A percentile compares a stretch with the other conserved stretches of the same genome.
phyloP scores from a whole-genome alignment of 2,113 vertebrate species.

The Daphoenositta chrysoptera region DNA sequence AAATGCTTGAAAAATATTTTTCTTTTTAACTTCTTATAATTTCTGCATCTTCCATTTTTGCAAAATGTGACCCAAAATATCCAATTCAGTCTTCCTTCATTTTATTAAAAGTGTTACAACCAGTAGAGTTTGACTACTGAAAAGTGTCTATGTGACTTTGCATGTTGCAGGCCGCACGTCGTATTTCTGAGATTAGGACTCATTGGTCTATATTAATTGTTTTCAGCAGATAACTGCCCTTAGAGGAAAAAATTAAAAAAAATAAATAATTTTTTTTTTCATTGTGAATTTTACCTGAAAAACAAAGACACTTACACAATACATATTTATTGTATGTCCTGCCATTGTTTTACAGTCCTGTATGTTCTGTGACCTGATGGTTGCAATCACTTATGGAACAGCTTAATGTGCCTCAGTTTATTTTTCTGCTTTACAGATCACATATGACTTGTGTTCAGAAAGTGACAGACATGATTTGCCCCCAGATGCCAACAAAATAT shows the following conservation, averaged over 20 bases:
- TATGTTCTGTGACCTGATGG: not conserved
- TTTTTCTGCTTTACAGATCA: not conserved
- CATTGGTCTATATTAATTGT: not conserved
- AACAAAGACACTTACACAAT: not conserved
- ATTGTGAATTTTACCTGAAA: not conserved
- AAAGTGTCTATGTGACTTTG: not conserved
- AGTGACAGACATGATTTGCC: not conserved
- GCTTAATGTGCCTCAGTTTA: not conserved
- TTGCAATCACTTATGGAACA: not conserved
- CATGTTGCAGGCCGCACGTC: not conserved
- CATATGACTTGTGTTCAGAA: not conserved
- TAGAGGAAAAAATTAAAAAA: not conserved
- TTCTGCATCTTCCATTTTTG: not conserved
- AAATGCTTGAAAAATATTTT: not conserved
- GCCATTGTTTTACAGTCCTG: not conserved
- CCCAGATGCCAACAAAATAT: not conserved
- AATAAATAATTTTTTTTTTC: not conserved
- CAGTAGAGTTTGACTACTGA: not conserved
- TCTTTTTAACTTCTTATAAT: not conserved
- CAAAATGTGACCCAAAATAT: not conserved
- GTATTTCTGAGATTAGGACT: not conserved
- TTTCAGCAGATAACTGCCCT: not conserved
- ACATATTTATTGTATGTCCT: not conserved
- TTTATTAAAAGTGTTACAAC: not conserved
- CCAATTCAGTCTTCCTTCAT: not conserved